These are phyloP conservation scores for Dicentrarchus labrax DNA, from an alignment of 2,113 vertebrate species.

Conservation along the genomic window DNA sequence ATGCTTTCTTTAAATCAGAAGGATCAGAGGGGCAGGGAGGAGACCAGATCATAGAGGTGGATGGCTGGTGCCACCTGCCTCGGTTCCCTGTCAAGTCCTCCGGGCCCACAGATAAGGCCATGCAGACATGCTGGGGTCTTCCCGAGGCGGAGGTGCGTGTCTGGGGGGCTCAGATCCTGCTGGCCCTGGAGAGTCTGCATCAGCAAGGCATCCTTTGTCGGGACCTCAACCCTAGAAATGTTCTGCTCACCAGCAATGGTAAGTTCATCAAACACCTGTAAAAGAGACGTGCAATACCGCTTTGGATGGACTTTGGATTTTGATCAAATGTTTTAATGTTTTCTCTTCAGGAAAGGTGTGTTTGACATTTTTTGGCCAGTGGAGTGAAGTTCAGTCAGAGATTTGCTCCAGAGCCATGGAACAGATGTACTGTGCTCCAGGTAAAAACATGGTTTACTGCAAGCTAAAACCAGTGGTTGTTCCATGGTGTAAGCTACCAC, in stretches of 20 bases:
- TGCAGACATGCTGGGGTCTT: conserved; percentile 81
- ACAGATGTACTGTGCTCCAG: conserved; percentile 95
- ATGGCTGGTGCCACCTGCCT: conserved; percentile 81
- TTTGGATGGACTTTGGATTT: not conserved
- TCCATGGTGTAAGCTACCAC: conserved; percentile 49
- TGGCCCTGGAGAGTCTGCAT: conserved; percentile 95
- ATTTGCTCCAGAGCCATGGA: conserved; percentile 88
- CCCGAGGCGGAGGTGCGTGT: conserved; percentile 89
- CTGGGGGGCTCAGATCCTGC: conserved; percentile 93
- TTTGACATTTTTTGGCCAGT: conserved; percentile 97
- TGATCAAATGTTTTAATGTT: conserved; percentile 30
- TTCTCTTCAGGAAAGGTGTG: conserved; percentile 88
- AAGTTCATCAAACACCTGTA: conserved; percentile 36
- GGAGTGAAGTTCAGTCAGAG: conserved; percentile 94
- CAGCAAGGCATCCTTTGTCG: conserved; percentile 95
- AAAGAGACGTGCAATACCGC: not conserved
- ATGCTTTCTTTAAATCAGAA: conserved; percentile 47
- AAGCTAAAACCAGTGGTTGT: not conserved
- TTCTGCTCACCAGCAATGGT: conserved; percentile 93
- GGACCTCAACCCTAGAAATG: conserved; percentile 96
- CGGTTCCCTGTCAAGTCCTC: conserved; percentile 48
- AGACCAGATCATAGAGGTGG: conserved; percentile 82
- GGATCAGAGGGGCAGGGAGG: conserved; percentile 44
- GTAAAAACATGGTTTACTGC: conserved; percentile 75
- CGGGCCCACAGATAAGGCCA: conserved; percentile 7